A percentile compares a stretch with the other conserved stretches of the same genome.
These are phyloP conservation scores for Amblyopsis hoosieri DNA, from an alignment of 2,797 vertebrate species.

Conservation along the genomic window DNA sequence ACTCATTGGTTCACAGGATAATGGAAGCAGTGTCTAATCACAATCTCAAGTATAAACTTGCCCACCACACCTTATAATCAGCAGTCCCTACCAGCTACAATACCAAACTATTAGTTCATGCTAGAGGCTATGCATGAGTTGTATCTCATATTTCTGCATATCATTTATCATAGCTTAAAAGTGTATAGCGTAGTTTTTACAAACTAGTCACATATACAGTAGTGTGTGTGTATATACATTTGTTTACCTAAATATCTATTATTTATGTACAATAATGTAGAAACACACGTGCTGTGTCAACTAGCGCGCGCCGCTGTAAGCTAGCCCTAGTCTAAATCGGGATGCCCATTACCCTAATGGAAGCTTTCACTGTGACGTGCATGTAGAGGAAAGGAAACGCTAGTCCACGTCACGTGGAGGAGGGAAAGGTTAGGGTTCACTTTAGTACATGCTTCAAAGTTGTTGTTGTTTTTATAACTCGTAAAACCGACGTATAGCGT, in stretches of 20 bases:
- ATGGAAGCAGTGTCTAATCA: slow-evolving; percentile 19
- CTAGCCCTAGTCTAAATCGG: too few relatives aligned
- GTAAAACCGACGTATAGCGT: slow-evolving; percentile 22
- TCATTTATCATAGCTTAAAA: slow-evolving; percentile 53
- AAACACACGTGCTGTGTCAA: too few relatives aligned
- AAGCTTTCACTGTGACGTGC: slow-evolving; percentile 32
- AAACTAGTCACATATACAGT: slow-evolving; percentile 41
- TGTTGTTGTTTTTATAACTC: slow-evolving; percentile 25
- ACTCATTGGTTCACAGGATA: slow-evolving; percentile 33
- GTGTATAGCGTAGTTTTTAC: slow-evolving; percentile 23
- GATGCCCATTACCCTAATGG: background rate
- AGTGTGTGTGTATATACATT: slow-evolving; percentile 43
- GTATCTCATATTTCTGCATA: slow-evolving; percentile 56
- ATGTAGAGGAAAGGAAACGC: slow-evolving; percentile 45
- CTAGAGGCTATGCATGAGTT: slow-evolving; percentile 61
- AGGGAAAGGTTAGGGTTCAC: slow-evolving; percentile 13
- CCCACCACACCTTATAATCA: slow-evolving; percentile 26
- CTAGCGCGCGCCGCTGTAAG: too few relatives aligned
- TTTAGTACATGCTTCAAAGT: slow-evolving; percentile 54
- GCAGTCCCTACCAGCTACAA: slow-evolving; percentile 36
- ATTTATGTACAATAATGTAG: too few relatives aligned
- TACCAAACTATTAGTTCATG: slow-evolving; percentile 59
- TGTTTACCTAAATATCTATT: slow-evolving; percentile 58
- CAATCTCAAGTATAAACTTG: slow-evolving; percentile 32
- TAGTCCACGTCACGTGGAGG: slow-evolving; percentile 20